Conservation (phyloP, 2,888 invertebrate species). For the Athalia rosae region DNA sequence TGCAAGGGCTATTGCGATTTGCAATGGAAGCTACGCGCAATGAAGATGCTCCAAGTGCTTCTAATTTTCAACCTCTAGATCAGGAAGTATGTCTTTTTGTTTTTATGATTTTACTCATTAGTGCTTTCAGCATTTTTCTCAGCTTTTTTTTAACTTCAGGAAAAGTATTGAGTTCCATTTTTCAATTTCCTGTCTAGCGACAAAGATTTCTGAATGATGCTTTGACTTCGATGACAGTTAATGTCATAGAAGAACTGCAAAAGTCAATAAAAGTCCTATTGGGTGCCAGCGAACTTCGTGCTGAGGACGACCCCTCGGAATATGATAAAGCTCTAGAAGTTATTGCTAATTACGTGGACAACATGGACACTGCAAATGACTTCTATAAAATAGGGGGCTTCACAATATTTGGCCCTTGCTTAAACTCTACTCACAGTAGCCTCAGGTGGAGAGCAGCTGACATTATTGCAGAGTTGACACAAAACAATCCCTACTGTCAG, state of each 20-base stretch:
- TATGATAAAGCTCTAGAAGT: conserved; percentile 81
- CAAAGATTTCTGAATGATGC: conserved; percentile 83
- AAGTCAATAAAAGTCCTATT: conserved; percentile 78
- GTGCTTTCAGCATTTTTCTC: not conserved
- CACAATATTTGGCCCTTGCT: conserved; percentile 80
- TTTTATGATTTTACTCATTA: not conserved
- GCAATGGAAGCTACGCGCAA: conserved; percentile 81
- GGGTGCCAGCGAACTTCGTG: conserved; percentile 74
- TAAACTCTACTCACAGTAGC: conserved; percentile 78
- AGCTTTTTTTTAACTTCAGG: not conserved
- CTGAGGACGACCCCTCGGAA: conserved; percentile 76
- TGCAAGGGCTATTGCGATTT: conserved; percentile 81
- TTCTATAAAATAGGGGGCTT: conserved; percentile 91
- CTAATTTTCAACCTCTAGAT: conserved; percentile 77
- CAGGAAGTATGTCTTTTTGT: conserved; percentile 76
- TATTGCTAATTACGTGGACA: conserved; percentile 82
- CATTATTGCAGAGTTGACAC: conserved; percentile 85
- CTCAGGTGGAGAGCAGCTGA: conserved; percentile 81
- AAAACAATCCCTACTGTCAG: conserved; percentile 92
- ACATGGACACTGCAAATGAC: conserved; percentile 88
- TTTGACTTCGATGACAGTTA: conserved; percentile 81
- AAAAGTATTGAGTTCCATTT: not conserved
- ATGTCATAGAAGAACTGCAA: conserved; percentile 81
- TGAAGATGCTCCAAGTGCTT: conserved; percentile 77
- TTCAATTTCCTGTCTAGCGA: conserved; percentile 75